phyloP scores from a whole-genome alignment of 37 sponge, comb jelly and placozoan genomes.

The Agelas oroides region DNA sequence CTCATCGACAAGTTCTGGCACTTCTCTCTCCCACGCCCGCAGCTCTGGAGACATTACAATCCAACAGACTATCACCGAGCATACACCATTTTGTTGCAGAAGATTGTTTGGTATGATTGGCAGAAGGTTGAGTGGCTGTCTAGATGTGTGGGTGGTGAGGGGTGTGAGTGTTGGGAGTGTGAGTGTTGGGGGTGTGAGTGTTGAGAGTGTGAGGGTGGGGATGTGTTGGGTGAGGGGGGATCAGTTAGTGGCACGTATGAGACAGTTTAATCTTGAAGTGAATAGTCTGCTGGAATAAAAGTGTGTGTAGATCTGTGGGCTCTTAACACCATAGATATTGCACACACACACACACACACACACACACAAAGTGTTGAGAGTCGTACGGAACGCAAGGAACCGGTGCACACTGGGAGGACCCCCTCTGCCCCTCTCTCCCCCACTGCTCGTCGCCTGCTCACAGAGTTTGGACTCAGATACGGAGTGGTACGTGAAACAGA shows the following conservation, averaged over 20 bases:
- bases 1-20: slow-evolving; percentile 88
- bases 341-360: background rate
- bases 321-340: no score
- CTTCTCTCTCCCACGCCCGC: slow-evolving; percentile 74
- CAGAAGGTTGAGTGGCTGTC: no score
- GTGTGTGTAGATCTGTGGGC: no score
- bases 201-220: no score
- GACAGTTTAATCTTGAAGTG: no score
- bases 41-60: slow-evolving; percentile 58
- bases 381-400: slow-evolving; percentile 55
- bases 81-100: slow-evolving; percentile 60
- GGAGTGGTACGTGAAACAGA: slow-evolving; percentile 67
- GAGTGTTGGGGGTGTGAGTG: no score
- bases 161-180: no score
- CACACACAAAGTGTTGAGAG: slow-evolving; percentile 43
- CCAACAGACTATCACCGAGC: slow-evolving; percentile 82
- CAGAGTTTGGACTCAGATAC: slow-evolving; percentile 82
- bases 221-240: no score
- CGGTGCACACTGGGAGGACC: slow-evolving; percentile 53
- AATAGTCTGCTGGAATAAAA: no score
- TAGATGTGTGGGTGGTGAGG: no score
- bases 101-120: slow-evolving; percentile 56
- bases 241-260: no score
- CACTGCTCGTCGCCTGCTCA: slow-evolving; percentile 70
- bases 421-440: slow-evolving; percentile 68